Evolutionary conservation across 2,113 vertebrate species (phyloP), one percentile per base, ranked within the genome.

Genomic region (Chloropsis cyanopogon): DNA sequence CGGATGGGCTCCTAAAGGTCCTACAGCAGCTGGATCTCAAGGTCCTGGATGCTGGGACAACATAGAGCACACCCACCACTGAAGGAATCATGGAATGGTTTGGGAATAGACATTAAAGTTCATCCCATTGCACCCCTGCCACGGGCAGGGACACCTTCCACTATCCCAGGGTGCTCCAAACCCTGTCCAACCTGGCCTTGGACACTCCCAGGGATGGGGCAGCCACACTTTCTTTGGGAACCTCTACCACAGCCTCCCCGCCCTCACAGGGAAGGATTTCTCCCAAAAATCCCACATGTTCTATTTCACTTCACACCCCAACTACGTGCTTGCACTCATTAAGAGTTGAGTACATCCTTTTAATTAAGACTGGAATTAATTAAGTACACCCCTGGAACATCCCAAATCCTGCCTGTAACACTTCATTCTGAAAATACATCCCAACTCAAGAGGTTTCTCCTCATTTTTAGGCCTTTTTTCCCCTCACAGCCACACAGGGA

Each of bases 271-370:
- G 25, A 16, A 37, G 35, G 12, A 70, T 50, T 77, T 33, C 22
- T 33, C 33, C 49, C 71, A 2, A 44, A 56, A 16, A 77, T 33
- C 56, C 63, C 29, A 54, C 80, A 12, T 0, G 10, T n/a, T 54
- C 47, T 22, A 7, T n/a, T 46, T 60, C 31, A 20, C 35, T 57
- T 65, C 7, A 35, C 4, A 31, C 19, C 18, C 44, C 47, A 50
- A 1, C 0, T 4, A 5, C 1, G 35, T 3, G 19, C 47, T 49
- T 37, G 33, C 37, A 26, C 26, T 7, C 6, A 23, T 1, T 31
- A 60, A 28, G 20, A 65, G 23, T 9, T 50, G 57, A 6, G 25
- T 21, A 17, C 0, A 0, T 9, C 66, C 88, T 66, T 70, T 61
- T 57, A 64, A 49, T 76, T 31, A 83, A 81, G 63, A n/a, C 39